Evolutionary conservation across 2,797 vertebrate genomes (phyloP).

Genomic region (Brachyrhaphis roseni): DNA sequence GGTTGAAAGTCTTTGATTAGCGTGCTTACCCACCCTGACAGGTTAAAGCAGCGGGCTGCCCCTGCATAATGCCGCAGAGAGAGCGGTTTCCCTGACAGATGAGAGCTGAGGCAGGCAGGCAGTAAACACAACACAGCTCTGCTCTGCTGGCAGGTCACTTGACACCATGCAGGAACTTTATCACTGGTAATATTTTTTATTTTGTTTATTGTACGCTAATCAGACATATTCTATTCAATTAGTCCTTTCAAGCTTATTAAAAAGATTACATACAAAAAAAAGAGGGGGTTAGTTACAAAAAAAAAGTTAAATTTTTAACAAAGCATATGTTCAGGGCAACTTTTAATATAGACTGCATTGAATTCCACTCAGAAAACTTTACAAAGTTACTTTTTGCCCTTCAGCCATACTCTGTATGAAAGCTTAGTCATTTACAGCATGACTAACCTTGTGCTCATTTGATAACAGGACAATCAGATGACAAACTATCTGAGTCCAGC

Average conservation of each 20-base stretch:
- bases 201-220: neutral
- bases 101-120: neutral
- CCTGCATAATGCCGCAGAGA: neutral
- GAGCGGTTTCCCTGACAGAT: slow-evolving; percentile 21
- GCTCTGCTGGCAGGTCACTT: slow-evolving; percentile 32
- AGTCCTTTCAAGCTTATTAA: neutral
- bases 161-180: neutral
- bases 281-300: neutral
- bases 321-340: neutral
- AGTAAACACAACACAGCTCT: slow-evolving; percentile 39
- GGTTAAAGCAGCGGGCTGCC: neutral
- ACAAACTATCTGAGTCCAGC: neutral
- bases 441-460: neutral
- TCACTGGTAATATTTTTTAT: neutral
- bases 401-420: neutral
- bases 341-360: neutral
- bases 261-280: neutral
- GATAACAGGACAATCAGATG: neutral
- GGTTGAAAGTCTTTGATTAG: neutral
- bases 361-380: neutral
- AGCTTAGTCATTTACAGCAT: neutral
- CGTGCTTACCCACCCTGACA: slow-evolving; percentile 42
- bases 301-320: neutral
- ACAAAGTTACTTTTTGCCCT: neutral
- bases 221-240: neutral